Base-by-base conservation (phyloP, 2,797 vertebrate species). In the Cossypha polioptera region DNA sequence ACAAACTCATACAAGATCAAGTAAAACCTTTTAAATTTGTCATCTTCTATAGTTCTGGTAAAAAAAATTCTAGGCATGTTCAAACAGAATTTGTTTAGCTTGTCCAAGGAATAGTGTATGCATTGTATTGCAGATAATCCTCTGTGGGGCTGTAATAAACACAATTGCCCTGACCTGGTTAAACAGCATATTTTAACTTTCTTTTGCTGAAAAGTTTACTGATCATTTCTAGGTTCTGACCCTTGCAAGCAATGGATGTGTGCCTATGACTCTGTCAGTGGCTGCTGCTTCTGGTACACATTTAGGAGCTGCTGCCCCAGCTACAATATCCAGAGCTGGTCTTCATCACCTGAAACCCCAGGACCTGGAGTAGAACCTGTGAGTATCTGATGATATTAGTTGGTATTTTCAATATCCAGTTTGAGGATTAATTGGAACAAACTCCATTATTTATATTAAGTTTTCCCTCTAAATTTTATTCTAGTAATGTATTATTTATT, bases 271-370 rank as follows among this genome's bases (percentile, higher is more conserved):
- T 35, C 95, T 97, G 17, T 98, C 98, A 55, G 98, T 98, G 97
- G 78, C 96, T 99, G 42, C 93, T 99, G 55, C 99, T 99, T 97
- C 98, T 99, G 96, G 98, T 98, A 61, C 98, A 97, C 38, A 97
- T 94, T 96, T 99, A 31, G 97, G 90, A 89, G 96, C 97, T 8
- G 98, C 98, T 31, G 98, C 98, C 25, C 98, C 98, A 40, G 98
- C 98, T 78, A 98, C 98, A 2, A 97, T 98, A 76, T 99, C 98
- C 81, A 98, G 98, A 97, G 98, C 98, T 55, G 98, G 98, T 58
- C 98, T 98, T 95, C 97, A 99, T 4, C 98, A 96, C 71, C 97
- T 98, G 73, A 99, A 98, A 95, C 97, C 97, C 5, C 98, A 98
- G 72, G 98, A 99, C 66, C 92, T 99, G 72, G 98, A 97, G 73